Evolutionary conservation across 2,113 vertebrate genomes (phyloP), one percentile per base, ranked within the genome.

Genomic region (Budorcas taxicolor): DNA sequence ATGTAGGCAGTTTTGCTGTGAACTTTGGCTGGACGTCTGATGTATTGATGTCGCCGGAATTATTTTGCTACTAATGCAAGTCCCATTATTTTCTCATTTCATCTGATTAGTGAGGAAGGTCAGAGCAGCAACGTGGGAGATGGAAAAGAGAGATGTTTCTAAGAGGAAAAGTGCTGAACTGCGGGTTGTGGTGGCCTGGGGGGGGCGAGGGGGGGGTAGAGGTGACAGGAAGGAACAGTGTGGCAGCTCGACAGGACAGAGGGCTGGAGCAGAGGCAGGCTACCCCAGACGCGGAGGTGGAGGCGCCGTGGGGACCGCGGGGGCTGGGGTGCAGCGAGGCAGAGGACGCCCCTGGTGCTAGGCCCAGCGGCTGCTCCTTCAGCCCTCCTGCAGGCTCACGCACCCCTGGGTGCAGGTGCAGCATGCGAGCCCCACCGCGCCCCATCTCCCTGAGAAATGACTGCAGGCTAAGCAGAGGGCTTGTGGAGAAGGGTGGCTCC

Each of bases 11-110:
- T 78, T 76, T 40, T 40, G 25, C 16, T 16, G 10, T 80, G 1
- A 31, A 8, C 16, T 91, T 21, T 33, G 27, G 31, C 45, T 58
- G 50, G 33, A 5, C 3, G 5, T 47, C 9, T 36, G 50, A 4
- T 1, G 6, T 6, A 3, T 7, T 27, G 43, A 6, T 3, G 3
- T 1, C 4, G 3, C 71, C 40, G 4, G 23, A 7, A 16, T 13
- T 27, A 9, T 31, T 85, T 57, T 53, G 17, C 33, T 52, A 33
- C 8, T 17, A 4, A 12, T 50, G 12, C 47, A 50, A 50, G n/a
- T 23, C n/a, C 23, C 17, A 1, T 11, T 27, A 2, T 64, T 64
- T 58, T 87, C 57, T 84, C 27, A 84, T 76, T 43, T 40, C 40
- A 43, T 13, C 19, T 80, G 11, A n/a, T 40, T 45, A 9, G 4